Evolutionary conservation across 2,113 vertebrate genomes (phyloP), one percentile per base, ranked within the genome.

Genomic region (Mobula hypostoma): DNA sequence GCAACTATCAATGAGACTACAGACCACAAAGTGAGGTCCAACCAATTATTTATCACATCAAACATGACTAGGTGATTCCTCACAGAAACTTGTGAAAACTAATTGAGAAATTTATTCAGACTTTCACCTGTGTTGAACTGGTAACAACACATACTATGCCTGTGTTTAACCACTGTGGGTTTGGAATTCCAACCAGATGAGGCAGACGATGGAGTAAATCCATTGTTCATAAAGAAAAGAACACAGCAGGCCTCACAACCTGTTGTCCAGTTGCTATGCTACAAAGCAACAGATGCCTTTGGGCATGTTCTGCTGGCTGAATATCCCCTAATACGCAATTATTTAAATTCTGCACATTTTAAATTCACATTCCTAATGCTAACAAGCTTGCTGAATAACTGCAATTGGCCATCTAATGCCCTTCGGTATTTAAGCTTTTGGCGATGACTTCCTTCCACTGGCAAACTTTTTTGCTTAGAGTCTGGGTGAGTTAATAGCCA

Each of bases 201-300:
- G 90, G 21, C 66, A 72, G 66, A 72, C 40, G 19, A 72, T 36
- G 19, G 66, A 24, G 72, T 83, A 56, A 83, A 83, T 83, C 36
- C 17, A 56, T 48, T 4, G 32, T 72, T 92, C 88, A 70, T 70
- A 11, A 72, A 11, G 63, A 70, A 32, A 70, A 48, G 24, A 40
- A 17, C 66, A 36, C n/a, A 70, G 63, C 66, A 92, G 63, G 68
- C 66, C 32, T 92, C 63, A 40, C n/a, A 92, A 70, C 7, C 88
- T 92, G 88, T 40, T 92, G 88, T 58, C 8, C 70, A 32, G 90
- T 92, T 92, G 70, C 90, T 27, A 48, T 48, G 68, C 70, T 48
- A 92, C 21, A 92, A 92, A 72, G n/a, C 72, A 32, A 14, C 90
- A 92, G 90, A 48, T 32, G 21, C 66, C 87, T 17, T 88, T 88